A percentile compares a stretch with the other conserved stretches of the same genome.
These are phyloP conservation scores for Aurelia sp. DNA, from an alignment of 30 jellyfish, hydroid and myxozoan genomes.

Conservation along the genomic window DNA sequence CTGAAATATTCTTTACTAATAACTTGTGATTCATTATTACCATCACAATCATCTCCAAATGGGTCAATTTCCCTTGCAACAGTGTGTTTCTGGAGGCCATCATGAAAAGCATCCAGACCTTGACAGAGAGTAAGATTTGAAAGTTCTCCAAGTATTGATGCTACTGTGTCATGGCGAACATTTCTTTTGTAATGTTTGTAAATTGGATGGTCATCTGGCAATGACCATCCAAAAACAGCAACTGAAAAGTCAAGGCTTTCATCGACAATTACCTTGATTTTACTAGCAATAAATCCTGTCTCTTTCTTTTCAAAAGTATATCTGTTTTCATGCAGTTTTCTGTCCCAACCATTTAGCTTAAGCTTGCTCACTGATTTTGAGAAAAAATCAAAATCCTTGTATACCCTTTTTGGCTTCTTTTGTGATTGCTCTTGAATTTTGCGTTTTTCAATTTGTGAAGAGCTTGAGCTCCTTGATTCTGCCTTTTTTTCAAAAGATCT, in stretches of 20 bases:
- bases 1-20: slow-evolving; percentile 55
- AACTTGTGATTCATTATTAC: slow-evolving; percentile 46
- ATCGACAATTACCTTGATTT: slow-evolving; percentile 56
- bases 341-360: slow-evolving; percentile 70
- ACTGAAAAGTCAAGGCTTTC: slow-evolving; percentile 66
- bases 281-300: slow-evolving; percentile 59
- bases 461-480: slow-evolving; percentile 54
- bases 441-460: slow-evolving; percentile 48
- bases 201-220: slow-evolving; percentile 66
- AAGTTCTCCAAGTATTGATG: slow-evolving; percentile 47
- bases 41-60: slow-evolving; percentile 40
- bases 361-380: slow-evolving; percentile 65
- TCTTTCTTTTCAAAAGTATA: slow-evolving; percentile 53
- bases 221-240: slow-evolving; percentile 59
- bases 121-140: slow-evolving; percentile 54
- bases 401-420: slow-evolving; percentile 46
- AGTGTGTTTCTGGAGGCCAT: slow-evolving; percentile 70
- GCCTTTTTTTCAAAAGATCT: slow-evolving; percentile 41
- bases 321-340: slow-evolving; percentile 46
- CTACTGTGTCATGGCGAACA: slow-evolving; percentile 52
- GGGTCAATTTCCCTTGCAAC: slow-evolving; percentile 67
- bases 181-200: slow-evolving; percentile 53
- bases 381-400: slow-evolving; percentile 49
- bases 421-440: slow-evolving; percentile 41
- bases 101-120: slow-evolving; percentile 56